Evolutionary conservation across 2,888 invertebrate species (phyloP).

Genomic region (Tethea ocularis): DNA sequence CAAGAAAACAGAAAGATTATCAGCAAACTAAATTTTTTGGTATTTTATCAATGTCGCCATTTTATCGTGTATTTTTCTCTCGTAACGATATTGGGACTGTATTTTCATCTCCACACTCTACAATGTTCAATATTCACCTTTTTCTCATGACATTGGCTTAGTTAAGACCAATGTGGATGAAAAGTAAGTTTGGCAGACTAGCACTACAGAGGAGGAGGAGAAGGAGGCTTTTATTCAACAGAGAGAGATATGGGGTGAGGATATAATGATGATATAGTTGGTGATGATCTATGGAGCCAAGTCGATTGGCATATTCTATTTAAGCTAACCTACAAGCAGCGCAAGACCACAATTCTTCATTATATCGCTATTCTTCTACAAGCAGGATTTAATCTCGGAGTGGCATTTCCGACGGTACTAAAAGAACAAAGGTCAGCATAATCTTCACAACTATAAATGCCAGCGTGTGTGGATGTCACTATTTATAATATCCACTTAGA

Average conservation of each 20-base stretch:
- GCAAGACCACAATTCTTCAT: neutral
- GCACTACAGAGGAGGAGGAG: too few relatives aligned
- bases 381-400: neutral
- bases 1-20: constrained; percentile 4
- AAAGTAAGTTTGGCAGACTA: too few relatives aligned
- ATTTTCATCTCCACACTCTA: too few relatives aligned
- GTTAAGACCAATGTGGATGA: too few relatives aligned
- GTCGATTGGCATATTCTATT: neutral
- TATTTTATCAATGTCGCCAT: neutral
- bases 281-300: too few relatives aligned
- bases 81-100: neutral
- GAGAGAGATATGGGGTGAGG: too few relatives aligned
- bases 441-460: constrained; percentile 13
- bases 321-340: neutral
- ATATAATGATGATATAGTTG: too few relatives aligned
- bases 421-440: constrained; percentile 18
- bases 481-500: constrained; percentile 18
- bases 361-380: neutral
- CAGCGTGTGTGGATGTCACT: constrained; percentile 15
- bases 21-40: neutral
- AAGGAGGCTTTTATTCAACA: too few relatives aligned
- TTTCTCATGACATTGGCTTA: too few relatives aligned
- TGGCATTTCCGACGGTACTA: constrained; percentile 18
- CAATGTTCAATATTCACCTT: too few relatives aligned
- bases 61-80: neutral